These are phyloP conservation scores for Hylaeus anthracinus DNA, from an alignment of 1,140 invertebrate species.

Conservation along the genomic window DNA sequence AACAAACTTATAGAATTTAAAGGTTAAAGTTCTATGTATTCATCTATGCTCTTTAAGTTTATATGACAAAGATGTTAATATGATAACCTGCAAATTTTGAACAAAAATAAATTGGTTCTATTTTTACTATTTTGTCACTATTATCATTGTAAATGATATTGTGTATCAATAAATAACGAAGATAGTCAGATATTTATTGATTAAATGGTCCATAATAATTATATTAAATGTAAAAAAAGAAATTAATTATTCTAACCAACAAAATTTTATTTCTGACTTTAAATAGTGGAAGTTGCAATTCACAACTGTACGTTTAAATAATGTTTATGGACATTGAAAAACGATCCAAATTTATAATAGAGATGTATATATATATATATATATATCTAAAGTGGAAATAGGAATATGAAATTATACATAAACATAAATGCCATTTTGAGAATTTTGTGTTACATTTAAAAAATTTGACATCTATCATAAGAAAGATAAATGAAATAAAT, in stretches of 20 bases:
- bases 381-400: neutral
- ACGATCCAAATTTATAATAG: neutral
- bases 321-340: neutral
- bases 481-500: neutral
- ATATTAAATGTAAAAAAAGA: neutral
- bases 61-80: no score
- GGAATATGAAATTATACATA: neutral
- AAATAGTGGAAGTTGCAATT: neutral
- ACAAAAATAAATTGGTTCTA: neutral
- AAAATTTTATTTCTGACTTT: neutral
- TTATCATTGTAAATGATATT: no score
- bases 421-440: neutral
- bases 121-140: no score
- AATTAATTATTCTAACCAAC: constrained; percentile 2
- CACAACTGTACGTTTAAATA: neutral
- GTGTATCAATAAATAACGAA: no score
- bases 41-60: no score
- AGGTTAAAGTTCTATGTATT: no score
- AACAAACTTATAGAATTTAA: no score
- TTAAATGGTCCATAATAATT: no score
- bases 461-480: neutral
- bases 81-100: no score
- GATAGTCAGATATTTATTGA: no score
- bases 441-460: neutral
- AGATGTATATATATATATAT: neutral